A percentile compares a stretch with the other conserved stretches of the same genome.
phyloP scores from a whole-genome alignment of 2,113 vertebrate genomes.

The Carassius carassius region DNA sequence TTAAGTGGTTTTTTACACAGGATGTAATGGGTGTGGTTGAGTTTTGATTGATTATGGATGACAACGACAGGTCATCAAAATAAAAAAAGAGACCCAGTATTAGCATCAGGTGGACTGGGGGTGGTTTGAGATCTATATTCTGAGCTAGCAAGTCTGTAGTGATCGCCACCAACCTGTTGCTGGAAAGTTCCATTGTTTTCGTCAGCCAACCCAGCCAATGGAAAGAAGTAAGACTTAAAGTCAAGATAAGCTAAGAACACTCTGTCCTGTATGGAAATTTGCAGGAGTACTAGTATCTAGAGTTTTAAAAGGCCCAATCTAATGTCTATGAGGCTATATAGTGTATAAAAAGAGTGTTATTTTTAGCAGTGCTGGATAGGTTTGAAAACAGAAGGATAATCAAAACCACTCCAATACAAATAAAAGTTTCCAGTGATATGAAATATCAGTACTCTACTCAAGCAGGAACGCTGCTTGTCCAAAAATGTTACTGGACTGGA shows the following conservation, averaged over 20 bases:
- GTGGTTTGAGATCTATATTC: neutral
- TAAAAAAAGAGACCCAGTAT: neutral
- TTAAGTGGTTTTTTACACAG: constrained; percentile 65
- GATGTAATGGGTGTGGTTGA: constrained; percentile 65
- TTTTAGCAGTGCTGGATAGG: neutral
- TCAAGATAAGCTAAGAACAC: neutral
- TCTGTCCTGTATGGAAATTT: neutral
- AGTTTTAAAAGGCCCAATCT: neutral
- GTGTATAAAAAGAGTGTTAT: neutral
- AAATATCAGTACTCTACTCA: neutral
- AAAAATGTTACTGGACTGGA: neutral
- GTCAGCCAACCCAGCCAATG: constrained; percentile 10
- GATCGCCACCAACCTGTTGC: neutral
- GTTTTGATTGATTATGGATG: constrained; percentile 61
- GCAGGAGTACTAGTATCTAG: neutral
- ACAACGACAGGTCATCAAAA: constrained; percentile 10
- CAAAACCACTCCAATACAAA: neutral
- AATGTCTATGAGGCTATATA: neutral
- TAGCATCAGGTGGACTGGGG: neutral
- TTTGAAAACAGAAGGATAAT: neutral
- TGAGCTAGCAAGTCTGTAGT: neutral
- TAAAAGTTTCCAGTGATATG: neutral
- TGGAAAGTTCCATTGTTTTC: constrained; percentile 27
- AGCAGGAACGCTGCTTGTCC: neutral
- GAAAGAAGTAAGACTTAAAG: constrained; percentile 21